Conservation (phyloP, 1,140 invertebrate genomes). For the Anastrepha ludens region DNA sequence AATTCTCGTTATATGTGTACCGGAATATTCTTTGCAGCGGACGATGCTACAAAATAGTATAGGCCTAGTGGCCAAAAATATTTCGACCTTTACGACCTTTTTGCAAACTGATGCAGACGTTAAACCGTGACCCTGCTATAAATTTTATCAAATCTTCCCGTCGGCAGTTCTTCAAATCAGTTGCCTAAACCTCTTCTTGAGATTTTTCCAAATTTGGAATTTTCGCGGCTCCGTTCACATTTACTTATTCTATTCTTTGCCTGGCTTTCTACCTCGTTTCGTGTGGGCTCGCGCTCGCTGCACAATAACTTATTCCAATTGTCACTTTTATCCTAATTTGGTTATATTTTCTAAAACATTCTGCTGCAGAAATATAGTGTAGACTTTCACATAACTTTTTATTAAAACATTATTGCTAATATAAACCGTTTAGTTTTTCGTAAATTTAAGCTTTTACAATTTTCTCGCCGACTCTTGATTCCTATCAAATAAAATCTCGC, state of each 20-base stretch:
- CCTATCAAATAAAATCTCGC: slow-evolving; percentile 50
- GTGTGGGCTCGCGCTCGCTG: slow-evolving; percentile 29
- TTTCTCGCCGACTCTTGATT: slow-evolving; percentile 32
- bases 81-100: neutral
- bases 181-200: slow-evolving; percentile 19
- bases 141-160: neutral
- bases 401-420: slow-evolving; percentile 12
- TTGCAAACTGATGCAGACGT: neutral
- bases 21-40: neutral
- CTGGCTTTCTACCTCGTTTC: slow-evolving; percentile 48
- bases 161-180: neutral
- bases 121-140: neutral
- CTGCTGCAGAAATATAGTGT: neutral
- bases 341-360: slow-evolving; percentile 47
- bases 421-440: slow-evolving; percentile 5
- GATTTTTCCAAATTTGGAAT: slow-evolving; percentile 50
- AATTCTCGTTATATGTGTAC: neutral
- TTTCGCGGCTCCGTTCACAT: slow-evolving; percentile 43
- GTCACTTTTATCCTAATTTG: slow-evolving; percentile 49
- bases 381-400: neutral
- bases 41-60: neutral
- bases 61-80: neutral
- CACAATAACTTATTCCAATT: slow-evolving; percentile 31
- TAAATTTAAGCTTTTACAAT: neutral
- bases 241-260: slow-evolving; percentile 22